Percentiles rank a stretch among this genome's conserved stretches.
phyloP scores from a whole-genome alignment of 2,113 vertebrate genomes.

The Aleadryas rufinucha region DNA sequence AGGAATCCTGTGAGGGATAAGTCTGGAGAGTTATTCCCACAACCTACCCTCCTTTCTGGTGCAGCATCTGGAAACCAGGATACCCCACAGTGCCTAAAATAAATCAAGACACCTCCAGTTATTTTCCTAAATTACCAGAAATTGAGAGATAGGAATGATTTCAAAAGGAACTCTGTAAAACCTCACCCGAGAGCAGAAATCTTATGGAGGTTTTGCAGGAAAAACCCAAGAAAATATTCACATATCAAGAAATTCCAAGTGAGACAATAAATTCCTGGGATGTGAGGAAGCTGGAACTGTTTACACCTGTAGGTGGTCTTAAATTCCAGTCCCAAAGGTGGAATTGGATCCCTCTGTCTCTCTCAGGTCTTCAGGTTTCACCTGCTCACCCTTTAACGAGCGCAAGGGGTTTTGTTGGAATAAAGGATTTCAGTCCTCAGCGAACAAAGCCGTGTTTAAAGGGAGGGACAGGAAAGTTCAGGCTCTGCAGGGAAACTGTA shows the following conservation, averaged over 20 bases:
- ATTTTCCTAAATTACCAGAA: background rate
- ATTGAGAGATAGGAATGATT: background rate
- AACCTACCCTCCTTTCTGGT: background rate
- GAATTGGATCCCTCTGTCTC: background rate
- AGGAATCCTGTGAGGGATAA: background rate
- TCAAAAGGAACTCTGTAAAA: background rate
- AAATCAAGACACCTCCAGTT: background rate
- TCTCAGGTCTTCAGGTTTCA: background rate
- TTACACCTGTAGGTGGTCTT: background rate
- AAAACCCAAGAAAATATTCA: background rate
- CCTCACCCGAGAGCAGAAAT: background rate
- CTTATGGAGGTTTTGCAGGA: background rate
- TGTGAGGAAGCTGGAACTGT: background rate
- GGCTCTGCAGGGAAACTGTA: fast-evolving
- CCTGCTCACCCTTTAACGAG: background rate
- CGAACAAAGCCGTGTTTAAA: background rate
- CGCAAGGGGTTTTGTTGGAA: background rate
- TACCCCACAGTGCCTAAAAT: background rate
- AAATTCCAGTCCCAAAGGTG: background rate
- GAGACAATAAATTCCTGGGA: background rate
- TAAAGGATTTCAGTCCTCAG: background rate
- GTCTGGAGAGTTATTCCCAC: background rate
- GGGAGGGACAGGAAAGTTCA: background rate
- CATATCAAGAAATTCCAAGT: background rate
- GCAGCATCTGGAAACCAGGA: background rate